A percentile compares a stretch with the other conserved stretches of the same genome.
phyloP scores from a whole-genome alignment of 2,113 vertebrate species.

The Tenebrosternarchus preto region DNA sequence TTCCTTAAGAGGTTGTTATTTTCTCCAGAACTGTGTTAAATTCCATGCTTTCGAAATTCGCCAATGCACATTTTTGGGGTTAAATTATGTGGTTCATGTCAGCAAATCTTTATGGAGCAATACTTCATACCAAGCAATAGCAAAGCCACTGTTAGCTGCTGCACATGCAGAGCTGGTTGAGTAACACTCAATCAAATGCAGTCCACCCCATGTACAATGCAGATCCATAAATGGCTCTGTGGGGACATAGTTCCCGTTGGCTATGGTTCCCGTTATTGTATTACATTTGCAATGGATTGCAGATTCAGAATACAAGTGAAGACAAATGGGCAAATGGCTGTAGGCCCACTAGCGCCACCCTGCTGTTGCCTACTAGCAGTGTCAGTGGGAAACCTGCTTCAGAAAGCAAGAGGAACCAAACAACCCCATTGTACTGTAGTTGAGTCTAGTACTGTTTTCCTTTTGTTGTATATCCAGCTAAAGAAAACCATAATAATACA shows the following conservation, averaged over 20 bases:
- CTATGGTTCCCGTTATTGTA: not conserved
- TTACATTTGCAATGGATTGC: not conserved
- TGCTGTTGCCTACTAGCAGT: constrained; percentile 9
- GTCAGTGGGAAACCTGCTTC: not conserved
- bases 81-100: not conserved
- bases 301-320: constrained; percentile 26
- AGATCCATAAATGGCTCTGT: not conserved
- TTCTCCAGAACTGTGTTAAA: no score
- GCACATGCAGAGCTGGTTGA: not conserved
- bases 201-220: not conserved
- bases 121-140: not conserved
- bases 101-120: not conserved
- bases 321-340: constrained; percentile 38
- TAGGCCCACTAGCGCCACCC: constrained; percentile 11
- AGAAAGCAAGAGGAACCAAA: not conserved
- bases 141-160: not conserved
- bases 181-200: constrained; percentile 1
- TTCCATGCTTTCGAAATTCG: no score
- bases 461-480: constrained; percentile 7
- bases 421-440: not conserved
- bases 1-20: no score
- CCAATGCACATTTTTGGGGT: not conserved
- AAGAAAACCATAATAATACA: not conserved
- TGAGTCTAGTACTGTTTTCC: not conserved
- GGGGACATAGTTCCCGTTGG: not conserved